These are phyloP conservation scores for Barbus barbus DNA, from an alignment of 2,113 vertebrate genomes.

Conservation along the genomic window DNA sequence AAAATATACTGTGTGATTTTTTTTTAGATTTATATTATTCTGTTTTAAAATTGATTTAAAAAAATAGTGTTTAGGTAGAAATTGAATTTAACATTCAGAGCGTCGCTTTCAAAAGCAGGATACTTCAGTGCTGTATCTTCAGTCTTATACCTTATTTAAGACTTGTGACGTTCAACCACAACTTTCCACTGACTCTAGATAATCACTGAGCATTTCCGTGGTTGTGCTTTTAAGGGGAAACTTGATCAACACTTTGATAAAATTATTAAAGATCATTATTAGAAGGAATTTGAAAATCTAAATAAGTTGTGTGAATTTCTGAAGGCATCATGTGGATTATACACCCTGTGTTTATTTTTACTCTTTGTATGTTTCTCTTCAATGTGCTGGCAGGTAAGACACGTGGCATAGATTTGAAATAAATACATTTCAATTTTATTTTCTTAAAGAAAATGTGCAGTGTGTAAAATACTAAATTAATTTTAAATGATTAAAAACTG, in stretches of 20 bases:
- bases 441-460: background rate
- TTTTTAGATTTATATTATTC: background rate
- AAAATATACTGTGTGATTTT: background rate
- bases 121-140: background rate
- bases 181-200: slow-evolving; percentile 41
- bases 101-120: background rate
- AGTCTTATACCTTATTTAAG: background rate
- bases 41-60: background rate
- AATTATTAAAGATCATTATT: background rate
- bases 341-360: background rate
- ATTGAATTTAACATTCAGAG: background rate
- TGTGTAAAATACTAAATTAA: background rate
- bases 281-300: background rate
- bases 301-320: background rate
- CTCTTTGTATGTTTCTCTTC: background rate
- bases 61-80: background rate
- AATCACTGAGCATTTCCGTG: background rate
- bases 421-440: too few relatives aligned
- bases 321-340: background rate
- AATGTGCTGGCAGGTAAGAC: slow-evolving; percentile 25
- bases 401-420: background rate
- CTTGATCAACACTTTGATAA: background rate
- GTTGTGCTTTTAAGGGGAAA: background rate
- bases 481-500: background rate
- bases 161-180: slow-evolving; percentile 6